Percentiles rank a stretch among this genome's conserved stretches.
Conservation (phyloP, 2,797 vertebrate species). For the Martes flavigula region DNA sequence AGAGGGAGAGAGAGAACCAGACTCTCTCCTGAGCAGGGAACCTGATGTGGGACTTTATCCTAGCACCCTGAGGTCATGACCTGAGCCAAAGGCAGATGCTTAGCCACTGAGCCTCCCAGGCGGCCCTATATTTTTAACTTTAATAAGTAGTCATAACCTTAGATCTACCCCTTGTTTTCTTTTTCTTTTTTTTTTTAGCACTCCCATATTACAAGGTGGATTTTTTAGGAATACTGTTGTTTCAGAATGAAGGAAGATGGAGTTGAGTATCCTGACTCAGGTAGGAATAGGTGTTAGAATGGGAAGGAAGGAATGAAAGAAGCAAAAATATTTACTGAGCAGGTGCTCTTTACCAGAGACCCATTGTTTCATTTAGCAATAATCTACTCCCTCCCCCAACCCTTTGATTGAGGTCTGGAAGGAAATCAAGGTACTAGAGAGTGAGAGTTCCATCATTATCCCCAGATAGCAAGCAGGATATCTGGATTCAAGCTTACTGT, state of each 20-base stretch:
- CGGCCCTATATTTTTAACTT: background rate
- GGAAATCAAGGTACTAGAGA: background rate
- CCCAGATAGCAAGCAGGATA: background rate
- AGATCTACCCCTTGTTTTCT: background rate
- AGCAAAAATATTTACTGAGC: background rate
- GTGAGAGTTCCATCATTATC: background rate
- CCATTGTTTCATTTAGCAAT: background rate
- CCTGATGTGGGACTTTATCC: too few species aligned
- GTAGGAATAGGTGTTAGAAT: background rate
- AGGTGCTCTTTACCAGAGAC: background rate
- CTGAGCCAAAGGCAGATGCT: background rate
- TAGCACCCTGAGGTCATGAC: too few species aligned
- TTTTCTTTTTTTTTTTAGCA: background rate
- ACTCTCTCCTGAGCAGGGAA: background rate
- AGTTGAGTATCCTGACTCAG: background rate
- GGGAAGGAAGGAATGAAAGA: background rate
- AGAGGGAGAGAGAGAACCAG: background rate
- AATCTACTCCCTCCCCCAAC: background rate
- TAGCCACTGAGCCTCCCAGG: background rate
- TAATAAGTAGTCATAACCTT: background rate
- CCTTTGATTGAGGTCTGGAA: background rate
- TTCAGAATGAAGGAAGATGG: background rate
- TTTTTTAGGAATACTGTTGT: background rate
- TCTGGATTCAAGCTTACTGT: background rate
- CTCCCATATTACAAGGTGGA: background rate